Conservation (phyloP, 2,113 vertebrate species). For the Heterotis niloticus region DNA sequence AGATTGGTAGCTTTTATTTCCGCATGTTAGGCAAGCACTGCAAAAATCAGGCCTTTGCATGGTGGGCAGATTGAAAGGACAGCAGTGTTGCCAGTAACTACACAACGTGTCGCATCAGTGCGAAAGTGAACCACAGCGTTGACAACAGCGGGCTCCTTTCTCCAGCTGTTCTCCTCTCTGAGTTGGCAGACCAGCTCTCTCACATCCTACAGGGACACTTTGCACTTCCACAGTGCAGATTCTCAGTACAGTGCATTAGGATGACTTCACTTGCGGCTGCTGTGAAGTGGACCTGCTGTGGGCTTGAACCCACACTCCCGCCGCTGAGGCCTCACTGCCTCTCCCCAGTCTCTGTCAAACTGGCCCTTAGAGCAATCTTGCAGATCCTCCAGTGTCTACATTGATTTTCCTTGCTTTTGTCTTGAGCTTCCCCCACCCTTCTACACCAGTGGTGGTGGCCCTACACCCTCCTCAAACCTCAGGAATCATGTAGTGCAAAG, state of each 20-base stretch:
- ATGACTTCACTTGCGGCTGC: neutral
- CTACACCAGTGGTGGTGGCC: neutral
- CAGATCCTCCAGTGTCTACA: neutral
- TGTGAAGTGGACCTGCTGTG: neutral
- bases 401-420: constrained; percentile 12
- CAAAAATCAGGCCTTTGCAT: constrained; percentile 8
- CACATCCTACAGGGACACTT: neutral
- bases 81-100: too few relatives aligned
- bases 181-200: constrained; percentile 33
- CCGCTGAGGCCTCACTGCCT: neutral
- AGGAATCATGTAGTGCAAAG: constrained; percentile 9
- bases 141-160: neutral
- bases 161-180: constrained; percentile 37
- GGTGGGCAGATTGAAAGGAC: neutral
- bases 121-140: neutral
- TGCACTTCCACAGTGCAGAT: neutral
- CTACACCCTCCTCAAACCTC: constrained; percentile 3
- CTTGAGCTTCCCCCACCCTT: constrained; percentile 16
- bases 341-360: neutral
- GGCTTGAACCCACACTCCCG: neutral
- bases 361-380: neutral
- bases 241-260: too few relatives aligned
- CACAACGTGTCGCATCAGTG: neutral
- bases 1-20: neutral
- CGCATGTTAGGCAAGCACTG: neutral